Evolutionary conservation across 2,888 invertebrate genomes (phyloP), one percentile per base, ranked within the genome.

Genomic region (Drosophila sordidapex): DNA sequence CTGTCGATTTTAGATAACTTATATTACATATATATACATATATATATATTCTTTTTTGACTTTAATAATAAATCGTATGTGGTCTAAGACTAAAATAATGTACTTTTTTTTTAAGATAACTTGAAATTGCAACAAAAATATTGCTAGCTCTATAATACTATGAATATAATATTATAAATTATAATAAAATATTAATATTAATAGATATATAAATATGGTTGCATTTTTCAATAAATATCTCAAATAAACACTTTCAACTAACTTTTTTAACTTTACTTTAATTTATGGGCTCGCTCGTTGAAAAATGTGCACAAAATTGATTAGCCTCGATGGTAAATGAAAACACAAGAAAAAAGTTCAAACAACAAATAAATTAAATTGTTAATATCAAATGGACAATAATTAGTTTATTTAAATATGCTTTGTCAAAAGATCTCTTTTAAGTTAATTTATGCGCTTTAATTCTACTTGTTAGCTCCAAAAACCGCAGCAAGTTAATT

Each of bases 401-500:
- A 49, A 49, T 49, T 49, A 18, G 25, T 49, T 49, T 49, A 49
- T 49, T 49, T 18, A 49, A 25, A 27, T 18, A 49, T 29, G 27
- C 18, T 49, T 49, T 27, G 27, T 49, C 27, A 49, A 51, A 51
- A 13, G 4, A 13, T 13, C 13, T 10, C 8, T 10, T 31, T 40
- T 40, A 40, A 57, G 38, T 25, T 27, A 38, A 21, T 25, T 53
- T 36, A 36, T 25, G 6, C 18, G 4, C 18, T 58, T 53, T 33
- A 58, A 58, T 46, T 36, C n/a, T 7, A 25, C 35, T 68, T 40
- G 7, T 38, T 18, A 46, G 36, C 49, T 54, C 21, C 29, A n/a
- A 63, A 65, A 77, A 79, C 70, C 74, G 53, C 84, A 77, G 71
- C 56, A 64, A 67, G 78, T 78, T 76, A 81, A 82, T 85, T 70